Percentiles rank a stretch among this genome's conserved stretches.
Evolutionary conservation across 2,113 vertebrate genomes (phyloP).

Genomic region (Herpetotheres cachinnans): DNA sequence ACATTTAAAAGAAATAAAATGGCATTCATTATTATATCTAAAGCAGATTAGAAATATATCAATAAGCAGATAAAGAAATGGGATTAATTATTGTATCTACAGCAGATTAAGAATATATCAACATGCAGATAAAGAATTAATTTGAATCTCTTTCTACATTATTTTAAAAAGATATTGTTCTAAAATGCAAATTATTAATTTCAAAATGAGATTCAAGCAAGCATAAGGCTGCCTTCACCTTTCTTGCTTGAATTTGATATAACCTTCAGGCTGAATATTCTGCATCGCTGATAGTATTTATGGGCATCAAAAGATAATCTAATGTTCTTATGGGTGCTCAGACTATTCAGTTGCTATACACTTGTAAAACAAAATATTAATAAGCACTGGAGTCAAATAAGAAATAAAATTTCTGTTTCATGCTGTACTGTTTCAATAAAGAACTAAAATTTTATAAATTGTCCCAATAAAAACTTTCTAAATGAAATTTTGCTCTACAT

Average conservation of each 20-base stretch:
- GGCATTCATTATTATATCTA: not conserved
- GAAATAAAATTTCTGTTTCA: not conserved
- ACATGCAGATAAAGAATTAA: not conserved
- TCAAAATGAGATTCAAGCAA: not conserved
- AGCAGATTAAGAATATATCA: not conserved
- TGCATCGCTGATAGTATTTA: not conserved
- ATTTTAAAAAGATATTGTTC: not conserved
- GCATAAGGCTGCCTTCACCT: not conserved
- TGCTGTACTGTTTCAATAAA: not conserved
- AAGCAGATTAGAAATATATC: not conserved
- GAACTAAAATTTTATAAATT: not conserved
- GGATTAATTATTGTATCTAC: not conserved
- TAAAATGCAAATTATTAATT: not conserved
- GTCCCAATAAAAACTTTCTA: not conserved
- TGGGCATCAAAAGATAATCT: conserved; percentile 43
- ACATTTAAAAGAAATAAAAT: not conserved
- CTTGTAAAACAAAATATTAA: conserved; percentile 47
- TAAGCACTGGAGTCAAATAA: conserved; percentile 27
- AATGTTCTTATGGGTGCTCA: conserved; percentile 27
- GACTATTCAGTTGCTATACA: conserved; percentile 25
- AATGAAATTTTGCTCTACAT: not conserved
- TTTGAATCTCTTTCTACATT: not conserved
- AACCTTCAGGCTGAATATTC: not conserved
- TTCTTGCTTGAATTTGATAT: not conserved
- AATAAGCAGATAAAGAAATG: not conserved